Conservation (phyloP, 2,888 invertebrate species). For the Aleiodes alternator region DNA sequence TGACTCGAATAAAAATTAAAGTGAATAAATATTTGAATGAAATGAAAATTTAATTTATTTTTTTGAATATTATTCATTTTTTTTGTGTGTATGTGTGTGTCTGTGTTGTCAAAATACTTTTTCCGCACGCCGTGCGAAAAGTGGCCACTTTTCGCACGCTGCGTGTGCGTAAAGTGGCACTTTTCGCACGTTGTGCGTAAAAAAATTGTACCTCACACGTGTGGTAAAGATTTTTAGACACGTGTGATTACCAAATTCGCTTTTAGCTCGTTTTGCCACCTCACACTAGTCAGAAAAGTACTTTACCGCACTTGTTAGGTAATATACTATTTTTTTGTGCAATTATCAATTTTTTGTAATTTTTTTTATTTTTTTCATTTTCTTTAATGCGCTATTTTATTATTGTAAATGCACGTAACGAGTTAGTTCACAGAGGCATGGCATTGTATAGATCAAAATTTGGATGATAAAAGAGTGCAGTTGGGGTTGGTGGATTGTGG, state of each 20-base stretch:
- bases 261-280: too few relatives aligned
- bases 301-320: too few relatives aligned
- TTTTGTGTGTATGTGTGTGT: not conserved
- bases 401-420: conserved; percentile 68
- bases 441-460: conserved; percentile 75
- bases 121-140: too few relatives aligned
- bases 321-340: not conserved
- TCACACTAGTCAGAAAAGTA: too few relatives aligned
- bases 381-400: conserved; percentile 47
- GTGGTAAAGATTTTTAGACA: too few relatives aligned
- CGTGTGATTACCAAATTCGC: too few relatives aligned
- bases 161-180: too few relatives aligned
- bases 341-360: not conserved
- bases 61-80: not conserved
- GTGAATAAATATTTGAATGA: not conserved
- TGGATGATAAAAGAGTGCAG: conserved; percentile 77
- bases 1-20: not conserved
- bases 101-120: not conserved
- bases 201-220: too few relatives aligned
- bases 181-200: too few relatives aligned
- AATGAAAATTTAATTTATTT: not conserved
- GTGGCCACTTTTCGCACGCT: too few relatives aligned
- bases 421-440: conserved; percentile 76
- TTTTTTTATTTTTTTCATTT: too few relatives aligned
- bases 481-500: conserved; percentile 80